Conservation (phyloP, 1,140 invertebrate species). For the Zophobas morio region DNA sequence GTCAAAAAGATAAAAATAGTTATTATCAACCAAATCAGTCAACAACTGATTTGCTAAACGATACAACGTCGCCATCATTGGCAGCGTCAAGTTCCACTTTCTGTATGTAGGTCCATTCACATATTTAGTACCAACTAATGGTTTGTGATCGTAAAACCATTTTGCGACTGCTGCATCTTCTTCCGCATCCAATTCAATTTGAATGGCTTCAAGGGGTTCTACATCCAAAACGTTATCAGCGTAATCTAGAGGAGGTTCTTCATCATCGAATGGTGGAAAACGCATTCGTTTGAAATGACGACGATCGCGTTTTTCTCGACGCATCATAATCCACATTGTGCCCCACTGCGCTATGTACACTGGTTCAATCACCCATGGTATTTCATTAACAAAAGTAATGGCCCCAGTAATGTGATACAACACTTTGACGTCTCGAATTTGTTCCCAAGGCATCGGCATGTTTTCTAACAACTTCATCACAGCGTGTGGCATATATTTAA, state of each 20-base stretch:
- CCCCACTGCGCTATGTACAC: conserved; percentile 99
- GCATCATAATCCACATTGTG: conserved; percentile 99
- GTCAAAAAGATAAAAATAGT: conserved; percentile 99
- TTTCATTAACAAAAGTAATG: conserved; percentile 99
- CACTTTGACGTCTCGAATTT: conserved; percentile 98
- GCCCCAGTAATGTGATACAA: conserved; percentile 98
- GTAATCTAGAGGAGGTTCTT: conserved; percentile 99
- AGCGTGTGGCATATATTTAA: conserved; percentile 99
- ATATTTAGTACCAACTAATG: conserved; percentile 91
- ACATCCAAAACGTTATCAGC: conserved; percentile 99
- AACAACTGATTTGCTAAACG: conserved; percentile 97
- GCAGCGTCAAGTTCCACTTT: conserved; percentile 94
- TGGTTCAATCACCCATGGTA: conserved; percentile 99
- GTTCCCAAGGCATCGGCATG: conserved; percentile 99
- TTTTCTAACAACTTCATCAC: conserved; percentile 99
- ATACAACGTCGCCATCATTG: conserved; percentile 98
- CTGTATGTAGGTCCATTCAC: conserved; percentile 98
- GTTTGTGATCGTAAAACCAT: conserved; percentile 99
- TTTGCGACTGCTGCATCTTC: conserved; percentile 93
- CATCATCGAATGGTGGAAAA: conserved; percentile 99
- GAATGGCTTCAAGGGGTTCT: conserved; percentile 98
- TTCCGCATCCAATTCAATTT: conserved; percentile 97
- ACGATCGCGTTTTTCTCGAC: conserved; percentile 97
- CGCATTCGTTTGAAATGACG: conserved; percentile 99
- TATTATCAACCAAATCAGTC: conserved; percentile 98